A percentile compares a stretch with the other conserved stretches of the same genome.
Evolutionary conservation across 2,888 invertebrate genomes (phyloP).

Genomic region (Limnephilus auricula): DNA sequence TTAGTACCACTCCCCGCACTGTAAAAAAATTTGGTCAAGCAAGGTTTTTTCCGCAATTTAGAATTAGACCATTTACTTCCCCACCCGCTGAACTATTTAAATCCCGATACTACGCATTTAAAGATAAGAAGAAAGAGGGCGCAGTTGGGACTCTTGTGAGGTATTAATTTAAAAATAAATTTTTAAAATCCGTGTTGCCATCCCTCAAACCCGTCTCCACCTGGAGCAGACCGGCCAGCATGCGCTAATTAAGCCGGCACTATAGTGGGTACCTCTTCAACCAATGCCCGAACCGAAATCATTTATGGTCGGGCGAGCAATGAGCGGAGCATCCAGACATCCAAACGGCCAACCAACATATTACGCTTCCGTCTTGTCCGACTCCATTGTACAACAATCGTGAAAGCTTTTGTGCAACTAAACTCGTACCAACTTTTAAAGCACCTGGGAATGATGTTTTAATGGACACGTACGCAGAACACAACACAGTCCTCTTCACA

Average conservation of each 20-base stretch:
- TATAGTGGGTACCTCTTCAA: neutral
- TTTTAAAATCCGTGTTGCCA: neutral
- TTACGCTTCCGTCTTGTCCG: slow-evolving; percentile 23
- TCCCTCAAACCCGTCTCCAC: neutral
- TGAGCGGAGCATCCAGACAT: neutral
- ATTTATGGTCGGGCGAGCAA: slow-evolving; percentile 6
- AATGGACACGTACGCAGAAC: slow-evolving; percentile 34
- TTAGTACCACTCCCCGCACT: neutral
- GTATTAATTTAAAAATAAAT: too few relatives aligned
- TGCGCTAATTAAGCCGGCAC: neutral
- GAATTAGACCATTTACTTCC: neutral
- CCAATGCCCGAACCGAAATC: slow-evolving; percentile 14
- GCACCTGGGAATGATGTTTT: slow-evolving; percentile 19
- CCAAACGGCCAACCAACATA: neutral
- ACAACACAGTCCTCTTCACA: neutral
- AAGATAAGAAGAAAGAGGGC: too few relatives aligned
- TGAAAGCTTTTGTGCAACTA: slow-evolving; percentile 32
- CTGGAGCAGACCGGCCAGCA: neutral
- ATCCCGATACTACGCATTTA: too few relatives aligned
- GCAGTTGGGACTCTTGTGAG: too few relatives aligned
- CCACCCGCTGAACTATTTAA: neutral
- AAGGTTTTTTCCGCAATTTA: neutral
- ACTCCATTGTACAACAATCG: slow-evolving; percentile 21
- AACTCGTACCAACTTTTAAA: slow-evolving; percentile 27
- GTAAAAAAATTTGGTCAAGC: neutral